Evolutionary conservation across 2,797 vertebrate species (phyloP), one percentile per base, ranked within the genome.

Genomic region (Trachurus trachurus): DNA sequence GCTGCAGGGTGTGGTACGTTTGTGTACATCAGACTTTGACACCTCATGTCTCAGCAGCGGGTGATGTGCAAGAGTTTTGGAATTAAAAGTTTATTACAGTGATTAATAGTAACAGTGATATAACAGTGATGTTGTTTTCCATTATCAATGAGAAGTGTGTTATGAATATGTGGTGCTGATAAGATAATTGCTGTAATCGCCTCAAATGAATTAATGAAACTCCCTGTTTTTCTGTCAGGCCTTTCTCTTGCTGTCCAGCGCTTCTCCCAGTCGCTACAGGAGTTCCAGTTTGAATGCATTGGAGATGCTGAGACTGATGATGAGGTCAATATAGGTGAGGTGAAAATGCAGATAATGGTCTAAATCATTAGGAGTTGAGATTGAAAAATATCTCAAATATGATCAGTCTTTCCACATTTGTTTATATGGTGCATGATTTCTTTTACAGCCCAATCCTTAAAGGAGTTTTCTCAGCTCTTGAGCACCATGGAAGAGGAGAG

Each of bases 251-350:
- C 98, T 62, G 97, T 99, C 31, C 97, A 98, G 93, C 97, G 98
- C 74, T 99, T 99, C 93, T 99, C 97, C 22, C 97, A 99, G 83
- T 99, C 98, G 9, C 93, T 99, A 6, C 97, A 98, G 91, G 97
- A 99, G 89, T 99, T 99, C 92, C 98, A 99, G 82, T 99, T 99
- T 91, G 98, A 99, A 83, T 99, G 98, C 76, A 99, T 98, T 52
- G 98, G 98, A 58, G 98, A 99, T 80, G 97, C 98, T 39, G 98
- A 99, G 95, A 99, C 98, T 9, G 98, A 99, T 84, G 98, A 99
- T 89, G 98, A 99, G 92, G 97, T 99, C 84, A 99, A 96, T 82
- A 99, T 99, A 71, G 98, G 98, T 99, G 88, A 93, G 92, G 74
- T 21, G 44, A 39, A 76, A 47, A 44, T 19, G 9, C 7, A 7